Percentiles rank a stretch among this genome's conserved stretches.
Conservation (phyloP, 2,888 invertebrate species). For the Drosophila aldrichi region DNA sequence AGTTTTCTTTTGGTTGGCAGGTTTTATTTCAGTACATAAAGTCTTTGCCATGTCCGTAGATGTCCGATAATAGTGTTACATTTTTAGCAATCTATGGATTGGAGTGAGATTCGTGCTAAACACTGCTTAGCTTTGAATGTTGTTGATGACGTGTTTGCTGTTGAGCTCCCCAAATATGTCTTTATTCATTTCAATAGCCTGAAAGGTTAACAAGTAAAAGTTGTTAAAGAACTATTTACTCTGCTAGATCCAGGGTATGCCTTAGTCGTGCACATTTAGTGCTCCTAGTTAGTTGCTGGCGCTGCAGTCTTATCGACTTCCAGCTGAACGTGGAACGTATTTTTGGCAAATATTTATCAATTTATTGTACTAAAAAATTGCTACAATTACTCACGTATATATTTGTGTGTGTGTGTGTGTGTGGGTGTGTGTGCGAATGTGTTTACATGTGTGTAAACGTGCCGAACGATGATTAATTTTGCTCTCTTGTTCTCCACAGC, state of each 20-base stretch:
- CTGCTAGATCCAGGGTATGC: background rate
- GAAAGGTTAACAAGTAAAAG: background rate
- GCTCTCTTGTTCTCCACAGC: constrained; percentile 35
- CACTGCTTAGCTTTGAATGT: too few relatives aligned
- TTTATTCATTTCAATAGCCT: too few relatives aligned
- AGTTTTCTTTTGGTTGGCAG: too few relatives aligned
- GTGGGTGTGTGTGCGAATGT: constrained; percentile 1
- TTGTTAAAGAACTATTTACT: background rate
- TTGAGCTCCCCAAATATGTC: background rate
- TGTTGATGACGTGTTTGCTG: background rate
- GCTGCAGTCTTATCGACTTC: constrained; percentile 53
- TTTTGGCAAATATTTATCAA: constrained; percentile 77
- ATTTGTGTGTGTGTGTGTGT: constrained; percentile 1
- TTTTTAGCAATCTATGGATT: too few relatives aligned
- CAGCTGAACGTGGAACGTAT: constrained; percentile 42
- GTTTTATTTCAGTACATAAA: too few relatives aligned
- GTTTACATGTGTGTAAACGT: constrained; percentile 48
- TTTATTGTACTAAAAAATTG: constrained; percentile 73
- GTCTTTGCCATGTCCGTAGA: too few relatives aligned
- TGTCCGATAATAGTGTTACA: too few relatives aligned
- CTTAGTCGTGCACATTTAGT: background rate
- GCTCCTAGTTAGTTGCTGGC: background rate
- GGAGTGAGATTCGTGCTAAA: background rate
- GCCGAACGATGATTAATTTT: constrained; percentile 72
- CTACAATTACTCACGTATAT: constrained; percentile 53